Conservation (phyloP, 1,140 invertebrate species). For the Rhagoletis zephyria region DNA sequence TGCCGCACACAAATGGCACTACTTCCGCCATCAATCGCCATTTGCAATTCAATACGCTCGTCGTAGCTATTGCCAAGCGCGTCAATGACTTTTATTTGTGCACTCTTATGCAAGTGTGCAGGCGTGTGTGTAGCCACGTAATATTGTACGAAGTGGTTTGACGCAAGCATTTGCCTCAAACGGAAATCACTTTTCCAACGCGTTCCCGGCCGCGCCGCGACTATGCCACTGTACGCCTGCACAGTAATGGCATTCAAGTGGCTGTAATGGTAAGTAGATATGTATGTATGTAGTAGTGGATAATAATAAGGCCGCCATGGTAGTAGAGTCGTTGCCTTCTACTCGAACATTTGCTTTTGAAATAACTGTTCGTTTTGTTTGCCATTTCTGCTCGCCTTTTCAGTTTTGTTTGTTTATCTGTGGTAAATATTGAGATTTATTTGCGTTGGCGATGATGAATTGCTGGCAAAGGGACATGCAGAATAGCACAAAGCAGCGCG, state of each 20-base stretch:
- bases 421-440: slow-evolving; percentile 40
- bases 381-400: neutral
- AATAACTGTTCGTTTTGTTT: neutral
- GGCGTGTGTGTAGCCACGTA: slow-evolving; percentile 21
- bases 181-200: slow-evolving; percentile 53
- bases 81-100: neutral
- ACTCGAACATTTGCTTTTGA: neutral
- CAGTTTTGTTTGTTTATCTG: slow-evolving; percentile 20
- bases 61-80: neutral
- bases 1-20: slow-evolving; percentile 38
- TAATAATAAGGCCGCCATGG: neutral
- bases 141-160: slow-evolving; percentile 43
- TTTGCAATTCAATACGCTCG: slow-evolving; percentile 54
- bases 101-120: neutral
- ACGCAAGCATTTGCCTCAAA: slow-evolving; percentile 40
- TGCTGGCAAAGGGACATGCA: slow-evolving; percentile 11
- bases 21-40: slow-evolving; percentile 54
- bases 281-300: neutral
- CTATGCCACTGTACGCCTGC: neutral
- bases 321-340: neutral
- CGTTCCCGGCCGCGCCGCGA: neutral
- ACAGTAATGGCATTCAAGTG: slow-evolving; percentile 47
- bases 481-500: neutral
- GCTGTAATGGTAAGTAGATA: neutral
- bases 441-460: slow-evolving; percentile 43